A percentile compares a stretch with the other conserved stretches of the same genome.
phyloP scores from a whole-genome alignment of 1,140 invertebrate species.

The Phenacoccus solenopsis region DNA sequence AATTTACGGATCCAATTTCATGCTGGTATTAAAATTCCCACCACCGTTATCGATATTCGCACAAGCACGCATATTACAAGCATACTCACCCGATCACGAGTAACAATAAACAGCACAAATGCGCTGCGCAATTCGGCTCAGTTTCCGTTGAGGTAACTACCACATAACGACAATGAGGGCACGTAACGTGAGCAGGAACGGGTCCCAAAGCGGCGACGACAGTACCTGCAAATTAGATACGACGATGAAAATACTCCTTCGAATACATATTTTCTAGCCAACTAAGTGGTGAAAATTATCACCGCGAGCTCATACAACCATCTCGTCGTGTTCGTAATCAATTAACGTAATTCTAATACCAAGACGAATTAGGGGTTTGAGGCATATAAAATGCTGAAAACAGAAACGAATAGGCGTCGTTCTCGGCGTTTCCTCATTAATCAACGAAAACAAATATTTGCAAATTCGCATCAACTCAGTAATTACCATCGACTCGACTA shows the following conservation, averaged over 20 bases:
- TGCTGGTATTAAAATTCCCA: background rate
- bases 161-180: constrained; percentile 21
- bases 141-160: constrained; percentile 12
- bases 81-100: constrained; percentile 21
- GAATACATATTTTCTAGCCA: too few relatives aligned
- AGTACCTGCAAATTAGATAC: background rate
- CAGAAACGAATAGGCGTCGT: background rate
- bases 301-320: too few relatives aligned
- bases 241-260: too few relatives aligned
- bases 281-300: too few relatives aligned
- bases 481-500: too few relatives aligned
- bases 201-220: constrained; percentile 19
- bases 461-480: background rate
- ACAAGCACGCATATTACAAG: background rate
- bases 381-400: background rate
- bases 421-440: background rate
- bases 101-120: constrained; percentile 22
- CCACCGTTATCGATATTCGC: background rate
- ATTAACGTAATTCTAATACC: too few relatives aligned
- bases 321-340: too few relatives aligned
- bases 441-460: background rate
- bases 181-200: constrained; percentile 17
- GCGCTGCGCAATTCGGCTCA: constrained; percentile 16
- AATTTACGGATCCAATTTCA: too few relatives aligned
- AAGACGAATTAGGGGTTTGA: too few relatives aligned